Percentiles rank a stretch among this genome's conserved stretches.
Evolutionary conservation across 2,113 vertebrate genomes (phyloP).

Genomic region (Gavialis gangeticus): DNA sequence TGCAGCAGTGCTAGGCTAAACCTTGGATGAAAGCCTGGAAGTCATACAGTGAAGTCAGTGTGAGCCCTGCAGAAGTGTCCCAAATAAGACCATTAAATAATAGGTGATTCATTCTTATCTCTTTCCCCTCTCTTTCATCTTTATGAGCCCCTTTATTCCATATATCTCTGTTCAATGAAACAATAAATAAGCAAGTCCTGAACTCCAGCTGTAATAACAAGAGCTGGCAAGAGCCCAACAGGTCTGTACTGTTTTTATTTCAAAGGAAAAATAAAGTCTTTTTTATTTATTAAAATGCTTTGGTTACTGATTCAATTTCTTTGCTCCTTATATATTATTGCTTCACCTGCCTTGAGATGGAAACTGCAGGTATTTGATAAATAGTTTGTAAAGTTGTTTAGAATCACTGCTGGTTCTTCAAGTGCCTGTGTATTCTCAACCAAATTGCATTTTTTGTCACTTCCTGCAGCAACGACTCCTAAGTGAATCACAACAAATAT

Average conservation of each 20-base stretch:
- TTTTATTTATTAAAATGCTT: not conserved
- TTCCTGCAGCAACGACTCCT: not conserved
- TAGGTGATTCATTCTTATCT: slow-evolving; percentile 20
- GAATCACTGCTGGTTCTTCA: not conserved
- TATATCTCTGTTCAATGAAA: slow-evolving; percentile 19
- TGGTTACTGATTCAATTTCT: not conserved
- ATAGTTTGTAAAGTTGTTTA: not conserved
- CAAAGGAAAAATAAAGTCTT: not conserved
- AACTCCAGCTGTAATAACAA: slow-evolving; percentile 13
- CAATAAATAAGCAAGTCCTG: slow-evolving; percentile 32
- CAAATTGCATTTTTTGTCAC: not conserved
- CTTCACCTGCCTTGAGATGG: not conserved
- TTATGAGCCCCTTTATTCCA: slow-evolving; percentile 10
- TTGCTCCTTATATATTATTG: not conserved
- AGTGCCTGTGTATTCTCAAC: not conserved
- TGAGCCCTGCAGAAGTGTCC: slow-evolving; percentile 22
- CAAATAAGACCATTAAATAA: slow-evolving; percentile 32
- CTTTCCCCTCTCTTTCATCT: slow-evolving; percentile 45
- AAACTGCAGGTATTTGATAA: not conserved
- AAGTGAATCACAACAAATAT: not conserved
- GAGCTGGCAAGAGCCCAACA: not conserved
- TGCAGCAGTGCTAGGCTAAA: not conserved
- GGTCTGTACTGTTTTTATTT: not conserved
- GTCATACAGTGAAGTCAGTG: slow-evolving; percentile 18
- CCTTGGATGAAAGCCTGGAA: slow-evolving; percentile 56